These are phyloP conservation scores for Cettia cetti DNA, from an alignment of 2,113 vertebrate species.

Conservation along the genomic window DNA sequence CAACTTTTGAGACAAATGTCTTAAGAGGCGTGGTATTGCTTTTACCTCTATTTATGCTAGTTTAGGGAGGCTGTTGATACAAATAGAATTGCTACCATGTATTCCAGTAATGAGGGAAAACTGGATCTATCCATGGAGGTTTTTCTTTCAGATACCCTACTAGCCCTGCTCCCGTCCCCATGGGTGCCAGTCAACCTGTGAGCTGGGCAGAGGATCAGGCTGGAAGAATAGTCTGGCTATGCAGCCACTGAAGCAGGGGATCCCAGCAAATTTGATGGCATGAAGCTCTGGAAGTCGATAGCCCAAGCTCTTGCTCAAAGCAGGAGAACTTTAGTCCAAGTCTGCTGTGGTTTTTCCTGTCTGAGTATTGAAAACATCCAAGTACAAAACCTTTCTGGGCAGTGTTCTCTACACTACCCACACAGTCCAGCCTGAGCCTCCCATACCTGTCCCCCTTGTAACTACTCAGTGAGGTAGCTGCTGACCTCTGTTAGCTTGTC, in stretches of 20 bases:
- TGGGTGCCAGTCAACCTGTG: background rate
- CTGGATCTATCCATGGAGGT: background rate
- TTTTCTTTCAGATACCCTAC: background rate
- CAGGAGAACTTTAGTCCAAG: background rate
- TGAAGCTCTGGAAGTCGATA: background rate
- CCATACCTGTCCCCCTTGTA: background rate
- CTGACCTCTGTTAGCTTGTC: background rate
- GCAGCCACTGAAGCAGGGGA: background rate
- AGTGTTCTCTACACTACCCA: background rate
- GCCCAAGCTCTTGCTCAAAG: background rate
- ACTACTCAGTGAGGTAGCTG: background rate
- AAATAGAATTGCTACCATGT: background rate
- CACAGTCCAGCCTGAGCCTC: background rate
- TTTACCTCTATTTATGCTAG: background rate
- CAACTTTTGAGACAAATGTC: background rate
- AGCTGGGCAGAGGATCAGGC: background rate
- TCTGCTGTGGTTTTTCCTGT: background rate
- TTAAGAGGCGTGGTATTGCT: background rate
- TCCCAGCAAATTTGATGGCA: background rate
- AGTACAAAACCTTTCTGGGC: background rate
- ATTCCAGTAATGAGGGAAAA: background rate
- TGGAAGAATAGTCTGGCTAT: background rate
- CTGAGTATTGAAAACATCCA: background rate
- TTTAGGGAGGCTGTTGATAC: background rate
- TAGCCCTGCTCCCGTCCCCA: fast-evolving